These are phyloP conservation scores for Apamea epomidion DNA, from an alignment of 2,888 invertebrate species.

Conservation along the genomic window DNA sequence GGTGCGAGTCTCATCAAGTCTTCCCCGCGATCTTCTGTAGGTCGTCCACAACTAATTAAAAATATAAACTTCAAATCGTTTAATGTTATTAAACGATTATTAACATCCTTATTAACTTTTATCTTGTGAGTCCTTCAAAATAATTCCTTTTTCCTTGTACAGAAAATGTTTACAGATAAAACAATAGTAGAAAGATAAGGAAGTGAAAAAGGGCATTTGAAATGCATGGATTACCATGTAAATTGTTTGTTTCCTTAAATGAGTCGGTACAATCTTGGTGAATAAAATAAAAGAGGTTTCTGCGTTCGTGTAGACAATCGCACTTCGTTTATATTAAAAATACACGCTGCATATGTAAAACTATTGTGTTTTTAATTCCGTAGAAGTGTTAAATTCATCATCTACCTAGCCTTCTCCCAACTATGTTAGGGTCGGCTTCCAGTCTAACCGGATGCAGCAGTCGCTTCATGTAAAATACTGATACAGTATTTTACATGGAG, in stretches of 20 bases:
- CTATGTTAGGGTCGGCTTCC: too few relatives aligned
- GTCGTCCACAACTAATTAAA: not conserved
- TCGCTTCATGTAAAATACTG: too few relatives aligned
- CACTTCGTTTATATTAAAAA: not conserved
- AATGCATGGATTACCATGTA: constrained; percentile 5
- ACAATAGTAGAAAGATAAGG: not conserved
- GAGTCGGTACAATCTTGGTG: not conserved
- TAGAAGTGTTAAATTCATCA: too few relatives aligned
- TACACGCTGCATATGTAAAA: too few relatives aligned
- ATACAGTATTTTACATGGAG: too few relatives aligned
- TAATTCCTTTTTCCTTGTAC: constrained; percentile 7
- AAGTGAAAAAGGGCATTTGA: constrained; percentile 5
- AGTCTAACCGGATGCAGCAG: too few relatives aligned
- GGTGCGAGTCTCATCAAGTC: not conserved
- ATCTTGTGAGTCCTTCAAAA: constrained; percentile 4
- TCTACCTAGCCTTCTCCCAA: too few relatives aligned
- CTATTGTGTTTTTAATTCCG: too few relatives aligned
- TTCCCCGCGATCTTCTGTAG: not conserved
- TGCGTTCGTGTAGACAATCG: constrained; percentile 1
- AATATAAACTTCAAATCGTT: not conserved
- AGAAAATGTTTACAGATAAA: constrained; percentile 6
- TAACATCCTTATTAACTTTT: not conserved
- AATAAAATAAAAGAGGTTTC: not conserved
- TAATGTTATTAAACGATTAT: not conserved
- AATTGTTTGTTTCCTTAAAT: constrained; percentile 13